Conservation (phyloP, 2,888 invertebrate genomes). For the Embidobia sp. region DNA sequence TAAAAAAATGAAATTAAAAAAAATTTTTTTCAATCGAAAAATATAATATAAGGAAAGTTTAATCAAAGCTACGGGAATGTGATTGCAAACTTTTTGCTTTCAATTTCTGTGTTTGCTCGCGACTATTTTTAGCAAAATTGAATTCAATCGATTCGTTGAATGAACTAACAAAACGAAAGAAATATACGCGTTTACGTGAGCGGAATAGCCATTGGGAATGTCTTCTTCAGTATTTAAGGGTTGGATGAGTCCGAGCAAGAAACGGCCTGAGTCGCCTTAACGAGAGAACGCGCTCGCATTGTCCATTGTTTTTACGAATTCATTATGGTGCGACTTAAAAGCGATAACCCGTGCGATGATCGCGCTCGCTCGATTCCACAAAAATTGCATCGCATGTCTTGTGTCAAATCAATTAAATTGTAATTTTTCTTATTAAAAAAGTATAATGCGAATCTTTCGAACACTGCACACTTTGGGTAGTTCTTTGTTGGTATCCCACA, state of each 20-base stretch:
- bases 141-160: constrained; percentile 62
- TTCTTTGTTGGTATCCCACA: background rate
- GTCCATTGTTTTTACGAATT: constrained; percentile 61
- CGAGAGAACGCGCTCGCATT: constrained; percentile 51
- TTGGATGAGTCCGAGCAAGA: constrained; percentile 52
- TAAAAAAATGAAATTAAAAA: no score
- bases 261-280: constrained; percentile 40
- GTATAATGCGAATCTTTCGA: background rate
- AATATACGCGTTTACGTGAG: constrained; percentile 65
- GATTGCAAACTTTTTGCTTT: constrained; percentile 38
- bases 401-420: constrained; percentile 26
- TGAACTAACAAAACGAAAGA: constrained; percentile 58
- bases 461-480: no score
- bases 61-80: no score
- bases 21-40: no score
- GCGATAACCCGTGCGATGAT: constrained; percentile 36
- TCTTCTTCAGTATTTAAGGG: constrained; percentile 67
- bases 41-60: constrained; percentile 42
- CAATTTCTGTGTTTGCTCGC: constrained; percentile 26
- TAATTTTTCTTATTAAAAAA: no score
- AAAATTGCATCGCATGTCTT: constrained; percentile 13
- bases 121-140: constrained; percentile 61
- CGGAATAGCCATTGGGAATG: constrained; percentile 61
- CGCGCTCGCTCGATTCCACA: no score
- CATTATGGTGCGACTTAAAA: constrained; percentile 40